Evolutionary conservation across 2,797 vertebrate genomes (phyloP), one percentile per base, ranked within the genome.

Genomic region (Avahi laniger): DNA sequence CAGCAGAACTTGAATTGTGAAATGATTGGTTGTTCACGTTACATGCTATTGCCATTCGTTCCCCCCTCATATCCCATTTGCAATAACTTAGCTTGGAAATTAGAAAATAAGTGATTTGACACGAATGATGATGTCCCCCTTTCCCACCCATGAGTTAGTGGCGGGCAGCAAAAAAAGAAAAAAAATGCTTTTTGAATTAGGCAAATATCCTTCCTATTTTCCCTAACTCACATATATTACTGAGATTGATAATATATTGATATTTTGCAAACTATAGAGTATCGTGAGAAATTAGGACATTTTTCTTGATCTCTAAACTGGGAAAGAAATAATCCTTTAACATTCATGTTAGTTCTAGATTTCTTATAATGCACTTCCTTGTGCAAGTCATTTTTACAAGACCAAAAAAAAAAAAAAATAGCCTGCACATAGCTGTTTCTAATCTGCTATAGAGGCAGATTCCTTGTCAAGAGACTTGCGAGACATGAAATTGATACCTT

Each of bases 51-150:
- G 8, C n/a, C 52, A 13, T 89, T 28, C 35, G 38, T 30, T 48
- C 28, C 22, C 43, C 41, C 26, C 1, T 70, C 59, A 54, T 6
- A 41, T 69, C 70, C 7, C 2, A 2, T 30, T 63, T 65, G 38
- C 70, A 18, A 26, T 46, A 18, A 13, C 43, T 43, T 28, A n/a
- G 30, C 76, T 76, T 41, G 28, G 24, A 67, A 48, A 75, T 59
- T 28, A 75, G 88, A 46, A 81, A 73, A 43, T 43, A 61, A 26
- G 7, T 63, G 38, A 86, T 84, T 22, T 15, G 65, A 61, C 18
- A 33, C 0, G 0, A 50, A 50, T 41, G 4, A 20, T 24, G 33
- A 43, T 26, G 17, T 43, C 35, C 0, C 0, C 24, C 9, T 72
- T 20, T 24, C 46, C 35, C 4, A 63, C 15, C 8, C 28, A 1